Percentiles rank a stretch among this genome's conserved stretches.
phyloP scores from a whole-genome alignment of 2,113 vertebrate genomes.

The Sebastes fasciatus region DNA sequence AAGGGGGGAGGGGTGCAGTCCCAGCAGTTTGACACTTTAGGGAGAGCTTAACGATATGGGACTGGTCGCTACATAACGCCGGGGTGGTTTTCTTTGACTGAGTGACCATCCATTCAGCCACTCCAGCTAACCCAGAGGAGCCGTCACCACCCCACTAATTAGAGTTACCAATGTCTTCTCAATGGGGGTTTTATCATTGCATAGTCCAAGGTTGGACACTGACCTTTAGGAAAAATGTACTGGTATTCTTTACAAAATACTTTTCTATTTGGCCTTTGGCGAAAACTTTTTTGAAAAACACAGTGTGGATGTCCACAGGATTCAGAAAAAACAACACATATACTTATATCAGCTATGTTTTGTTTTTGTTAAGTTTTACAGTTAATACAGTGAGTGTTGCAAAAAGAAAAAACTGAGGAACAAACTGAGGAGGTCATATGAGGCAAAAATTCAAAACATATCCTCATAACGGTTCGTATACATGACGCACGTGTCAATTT shows the following conservation, averaged over 20 bases:
- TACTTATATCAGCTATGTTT: background rate
- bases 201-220: slow-evolving; percentile 53
- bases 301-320: background rate
- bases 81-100: slow-evolving; percentile 88
- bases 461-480: too few species aligned
- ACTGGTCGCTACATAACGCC: slow-evolving; percentile 89
- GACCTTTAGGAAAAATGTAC: slow-evolving; percentile 55
- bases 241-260: background rate
- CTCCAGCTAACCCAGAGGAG: slow-evolving; percentile 58
- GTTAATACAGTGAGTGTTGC: background rate
- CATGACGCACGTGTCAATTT: too few species aligned
- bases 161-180: slow-evolving; percentile 72
- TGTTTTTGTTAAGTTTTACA: background rate
- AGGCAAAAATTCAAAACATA: background rate
- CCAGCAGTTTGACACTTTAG: slow-evolving; percentile 76
- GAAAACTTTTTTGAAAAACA: slow-evolving; percentile 26
- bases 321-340: background rate
- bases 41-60: slow-evolving; percentile 89
- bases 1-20: slow-evolving; percentile 85
- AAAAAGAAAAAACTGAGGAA: background rate
- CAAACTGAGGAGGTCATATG: background rate
- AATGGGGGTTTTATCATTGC: slow-evolving; percentile 48
- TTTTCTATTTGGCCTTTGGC: background rate
- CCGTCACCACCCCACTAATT: slow-evolving; percentile 78
- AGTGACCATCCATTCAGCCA: slow-evolving; percentile 91